These are phyloP conservation scores for Gavia stellata DNA, from an alignment of 2,113 vertebrate genomes.

Conservation along the genomic window DNA sequence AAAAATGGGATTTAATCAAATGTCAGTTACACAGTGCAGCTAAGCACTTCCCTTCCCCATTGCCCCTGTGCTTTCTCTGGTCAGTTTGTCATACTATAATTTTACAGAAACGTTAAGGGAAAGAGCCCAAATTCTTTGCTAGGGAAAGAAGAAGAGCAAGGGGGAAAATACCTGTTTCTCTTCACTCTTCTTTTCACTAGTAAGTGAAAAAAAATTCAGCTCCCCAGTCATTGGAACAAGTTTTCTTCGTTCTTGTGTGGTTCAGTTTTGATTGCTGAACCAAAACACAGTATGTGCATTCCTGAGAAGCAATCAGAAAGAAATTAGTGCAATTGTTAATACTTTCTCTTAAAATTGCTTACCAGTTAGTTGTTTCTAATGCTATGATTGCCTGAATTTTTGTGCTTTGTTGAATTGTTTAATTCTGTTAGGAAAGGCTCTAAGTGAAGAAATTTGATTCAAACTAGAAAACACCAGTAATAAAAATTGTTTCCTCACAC, in stretches of 20 bases:
- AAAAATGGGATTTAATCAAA: neutral
- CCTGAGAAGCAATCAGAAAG: neutral
- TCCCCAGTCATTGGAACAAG: rapidly evolving
- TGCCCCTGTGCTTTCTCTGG: neutral
- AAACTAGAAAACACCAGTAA: neutral
- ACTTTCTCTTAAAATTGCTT: neutral
- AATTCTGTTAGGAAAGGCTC: neutral
- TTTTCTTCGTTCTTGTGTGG: neutral
- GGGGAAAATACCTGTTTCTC: neutral
- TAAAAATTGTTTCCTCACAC: neutral
- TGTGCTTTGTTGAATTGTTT: neutral
- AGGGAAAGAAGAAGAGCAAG: neutral
- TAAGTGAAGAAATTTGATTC: neutral
- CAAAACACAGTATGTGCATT: neutral
- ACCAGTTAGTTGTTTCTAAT: neutral
- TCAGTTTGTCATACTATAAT: neutral
- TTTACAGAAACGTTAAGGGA: neutral
- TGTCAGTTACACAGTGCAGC: neutral
- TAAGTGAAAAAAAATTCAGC: neutral
- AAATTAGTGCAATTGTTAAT: neutral
- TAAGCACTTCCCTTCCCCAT: neutral
- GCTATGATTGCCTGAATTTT: neutral
- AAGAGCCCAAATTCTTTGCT: neutral
- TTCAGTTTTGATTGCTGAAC: neutral
- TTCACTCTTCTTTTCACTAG: too few relatives aligned